Percentiles rank a stretch among this genome's conserved stretches.
These are phyloP conservation scores for Pemphredon lugubris DNA, from an alignment of 2,888 invertebrate species.

Conservation along the genomic window DNA sequence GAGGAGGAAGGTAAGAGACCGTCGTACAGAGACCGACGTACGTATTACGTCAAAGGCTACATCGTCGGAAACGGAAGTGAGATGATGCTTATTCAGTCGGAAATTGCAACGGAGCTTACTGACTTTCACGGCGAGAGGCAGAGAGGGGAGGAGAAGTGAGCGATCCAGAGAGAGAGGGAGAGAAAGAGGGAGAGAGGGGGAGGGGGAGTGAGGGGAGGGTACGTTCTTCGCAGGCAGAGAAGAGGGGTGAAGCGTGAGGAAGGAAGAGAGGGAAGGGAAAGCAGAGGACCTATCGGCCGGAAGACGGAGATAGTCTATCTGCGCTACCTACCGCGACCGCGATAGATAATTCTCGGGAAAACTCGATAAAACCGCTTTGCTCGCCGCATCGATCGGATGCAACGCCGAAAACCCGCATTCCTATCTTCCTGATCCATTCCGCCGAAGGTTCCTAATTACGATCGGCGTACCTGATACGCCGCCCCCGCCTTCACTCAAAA, in stretches of 20 bases:
- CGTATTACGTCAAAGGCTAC: slow-evolving; percentile 76
- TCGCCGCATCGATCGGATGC: slow-evolving; percentile 33
- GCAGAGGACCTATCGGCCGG: slow-evolving; percentile 74
- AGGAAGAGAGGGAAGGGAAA: slow-evolving; percentile 20
- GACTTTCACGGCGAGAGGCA: slow-evolving; percentile 61
- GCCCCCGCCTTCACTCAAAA: neutral
- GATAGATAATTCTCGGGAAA: slow-evolving; percentile 66
- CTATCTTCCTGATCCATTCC: slow-evolving; percentile 25
- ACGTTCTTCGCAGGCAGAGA: slow-evolving; percentile 30
- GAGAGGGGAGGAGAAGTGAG: slow-evolving; percentile 7
- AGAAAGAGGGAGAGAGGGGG: slow-evolving; percentile 24
- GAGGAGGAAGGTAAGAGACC: slow-evolving; percentile 6
- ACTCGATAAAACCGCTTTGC: slow-evolving; percentile 57
- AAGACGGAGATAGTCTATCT: slow-evolving; percentile 76
- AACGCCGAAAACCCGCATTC: slow-evolving; percentile 8
- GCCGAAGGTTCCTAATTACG: slow-evolving; percentile 41
- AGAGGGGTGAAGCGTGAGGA: slow-evolving; percentile 45
- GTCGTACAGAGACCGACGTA: slow-evolving; percentile 44
- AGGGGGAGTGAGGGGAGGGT: slow-evolving; percentile 7
- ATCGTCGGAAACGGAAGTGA: slow-evolving; percentile 76
- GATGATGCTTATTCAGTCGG: slow-evolving; percentile 76
- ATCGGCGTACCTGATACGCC: slow-evolving; percentile 20
- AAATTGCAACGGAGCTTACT: slow-evolving; percentile 74
- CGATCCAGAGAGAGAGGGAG: slow-evolving; percentile 27
- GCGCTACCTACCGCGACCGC: slow-evolving; percentile 61